A percentile compares a stretch with the other conserved stretches of the same genome.
These are phyloP conservation scores for Melanotaenia trifasciata DNA, from an alignment of 2,797 vertebrate species.

Conservation along the genomic window DNA sequence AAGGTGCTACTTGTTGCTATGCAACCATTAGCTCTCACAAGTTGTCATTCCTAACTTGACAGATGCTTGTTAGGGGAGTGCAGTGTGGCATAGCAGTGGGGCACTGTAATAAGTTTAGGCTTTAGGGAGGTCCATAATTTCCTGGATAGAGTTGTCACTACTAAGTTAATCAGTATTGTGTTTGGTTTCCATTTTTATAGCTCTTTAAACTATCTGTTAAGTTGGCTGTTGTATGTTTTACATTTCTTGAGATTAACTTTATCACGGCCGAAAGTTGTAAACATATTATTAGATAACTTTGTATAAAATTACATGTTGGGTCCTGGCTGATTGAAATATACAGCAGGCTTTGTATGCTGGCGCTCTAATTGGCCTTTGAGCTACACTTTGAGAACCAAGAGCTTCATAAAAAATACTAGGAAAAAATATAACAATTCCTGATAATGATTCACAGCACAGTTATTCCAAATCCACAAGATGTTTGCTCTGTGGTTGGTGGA, in stretches of 20 bases:
- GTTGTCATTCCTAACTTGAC: constrained; percentile 15
- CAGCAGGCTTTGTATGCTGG: neutral
- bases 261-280: too few relatives aligned
- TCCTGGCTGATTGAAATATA: neutral
- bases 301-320: too few relatives aligned
- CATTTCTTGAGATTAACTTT: too few relatives aligned
- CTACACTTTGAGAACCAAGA: neutral
- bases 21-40: constrained; percentile 16
- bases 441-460: constrained; percentile 25
- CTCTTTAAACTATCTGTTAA: neutral
- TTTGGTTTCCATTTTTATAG: neutral
- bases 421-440: neutral
- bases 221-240: neutral
- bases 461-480: constrained; percentile 20
- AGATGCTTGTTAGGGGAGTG: constrained; percentile 24
- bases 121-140: constrained; percentile 7
- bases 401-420: neutral
- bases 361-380: neutral
- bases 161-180: neutral
- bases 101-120: constrained; percentile 10
- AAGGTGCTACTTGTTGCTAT: constrained; percentile 5
- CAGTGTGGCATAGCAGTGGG: constrained; percentile 4
- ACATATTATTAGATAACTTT: too few relatives aligned
- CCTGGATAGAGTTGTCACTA: constrained; percentile 7
- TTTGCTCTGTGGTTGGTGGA: constrained; percentile 6